phyloP scores from a whole-genome alignment of 2,888 invertebrate species.

The Odontothrips loti region DNA sequence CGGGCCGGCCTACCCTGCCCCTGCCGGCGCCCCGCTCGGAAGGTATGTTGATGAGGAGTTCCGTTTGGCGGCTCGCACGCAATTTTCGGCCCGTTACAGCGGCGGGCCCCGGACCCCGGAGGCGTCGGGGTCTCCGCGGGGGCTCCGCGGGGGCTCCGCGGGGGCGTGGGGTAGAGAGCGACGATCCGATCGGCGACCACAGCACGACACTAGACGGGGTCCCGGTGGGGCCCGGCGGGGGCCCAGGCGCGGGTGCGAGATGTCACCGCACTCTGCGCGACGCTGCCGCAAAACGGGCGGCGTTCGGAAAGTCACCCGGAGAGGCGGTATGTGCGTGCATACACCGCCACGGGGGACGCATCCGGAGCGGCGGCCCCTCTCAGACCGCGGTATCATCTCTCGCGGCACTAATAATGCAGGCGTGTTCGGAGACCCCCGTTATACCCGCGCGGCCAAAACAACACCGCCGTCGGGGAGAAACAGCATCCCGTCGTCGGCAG shows the following conservation, averaged over 20 bases:
- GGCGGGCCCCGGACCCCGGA: background rate
- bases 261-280: background rate
- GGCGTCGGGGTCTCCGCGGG: background rate
- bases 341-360: background rate
- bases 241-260: background rate
- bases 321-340: background rate
- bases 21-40: background rate
- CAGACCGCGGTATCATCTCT: too few relatives aligned
- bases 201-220: too few relatives aligned
- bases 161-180: too few relatives aligned
- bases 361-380: background rate
- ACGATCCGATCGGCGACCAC: too few relatives aligned
- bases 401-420: too few relatives aligned
- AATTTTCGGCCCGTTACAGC: background rate
- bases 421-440: too few relatives aligned
- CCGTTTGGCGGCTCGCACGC: background rate
- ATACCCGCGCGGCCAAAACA: too few relatives aligned
- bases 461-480: too few relatives aligned
- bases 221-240: background rate
- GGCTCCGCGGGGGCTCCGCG: too few relatives aligned
- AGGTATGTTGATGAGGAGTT: too few relatives aligned
- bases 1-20: background rate
- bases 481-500: background rate
- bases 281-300: background rate
- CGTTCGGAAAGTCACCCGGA: background rate